Base-by-base conservation (phyloP, 1,140 invertebrate genomes). In the Drosophila tristis region DNA sequence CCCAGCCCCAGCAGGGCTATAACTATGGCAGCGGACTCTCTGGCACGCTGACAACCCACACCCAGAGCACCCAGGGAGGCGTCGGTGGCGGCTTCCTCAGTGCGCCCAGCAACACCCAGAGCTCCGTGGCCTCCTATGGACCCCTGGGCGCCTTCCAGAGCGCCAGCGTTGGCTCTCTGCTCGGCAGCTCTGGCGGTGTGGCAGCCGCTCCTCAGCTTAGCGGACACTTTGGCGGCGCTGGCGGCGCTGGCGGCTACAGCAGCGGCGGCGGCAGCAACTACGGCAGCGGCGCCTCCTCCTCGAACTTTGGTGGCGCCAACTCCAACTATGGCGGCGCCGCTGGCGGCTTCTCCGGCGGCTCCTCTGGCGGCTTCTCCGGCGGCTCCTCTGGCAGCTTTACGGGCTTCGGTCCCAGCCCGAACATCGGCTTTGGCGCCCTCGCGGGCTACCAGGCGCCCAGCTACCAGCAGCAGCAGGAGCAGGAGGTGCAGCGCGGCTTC, bases 21-120 rank as follows among this genome's bases (percentile, higher is more conserved):
- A 91, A 90, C 62, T 91, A 91, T 55, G 81, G 72, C 60, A 90
- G 67, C 65, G 90, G 90, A 8, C 51, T 91, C 29, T 91, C 90
- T 0, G 84, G 89, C 11, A 59, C 76, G 1, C 23, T 76, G 15
- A 71, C 60, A 7, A 39, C 49, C n/a, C 4, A 44, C 25, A 67
- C 50, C 11, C 42, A 31, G 0, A 15, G 26, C 4, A 16, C 25
- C 5, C 45, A 57, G 1, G 45, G 63, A 15, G 55, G 51, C 23
- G 16, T 16, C 16, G 55, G 54, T 7, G 42, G 63, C 23, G 42
- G 68, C 23, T 79, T 77, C 42, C 25, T 90, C 7, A 47, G 35
- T n/a, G 78, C 68, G 3, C 76, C 78, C 23, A 82, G 75, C 29
- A 72, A 75, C 49, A 50, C 64, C 0, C 80, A 84, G 8, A 58